A percentile compares a stretch with the other conserved stretches of the same genome.
These are phyloP conservation scores for Diaprepes abbreviatus DNA, from an alignment of 2,888 invertebrate genomes.

Conservation along the genomic window DNA sequence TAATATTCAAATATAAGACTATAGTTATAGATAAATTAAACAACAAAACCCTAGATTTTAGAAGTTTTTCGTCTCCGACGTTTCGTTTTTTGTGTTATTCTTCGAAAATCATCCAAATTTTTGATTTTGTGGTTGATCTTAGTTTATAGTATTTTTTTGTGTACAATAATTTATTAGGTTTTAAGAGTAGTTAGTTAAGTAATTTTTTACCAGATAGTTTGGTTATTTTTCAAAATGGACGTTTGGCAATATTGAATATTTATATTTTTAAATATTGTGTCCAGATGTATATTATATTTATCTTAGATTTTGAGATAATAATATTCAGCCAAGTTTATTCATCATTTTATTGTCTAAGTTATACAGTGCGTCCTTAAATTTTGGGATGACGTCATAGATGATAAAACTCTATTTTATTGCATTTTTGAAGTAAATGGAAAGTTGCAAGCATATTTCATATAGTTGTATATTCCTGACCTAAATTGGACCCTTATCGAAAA, in stretches of 20 bases:
- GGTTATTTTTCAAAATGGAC: conserved; percentile 28
- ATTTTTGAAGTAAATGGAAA: no score
- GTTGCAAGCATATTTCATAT: no score
- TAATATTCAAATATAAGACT: conserved; percentile 38
- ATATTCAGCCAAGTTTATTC: no score
- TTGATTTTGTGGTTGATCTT: conserved; percentile 11
- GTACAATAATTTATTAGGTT: conserved; percentile 17
- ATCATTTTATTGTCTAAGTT: no score
- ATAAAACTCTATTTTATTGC: no score
- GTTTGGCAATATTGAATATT: conserved; percentile 27
- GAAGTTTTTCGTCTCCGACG: conserved; percentile 17
- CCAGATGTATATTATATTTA: no score
- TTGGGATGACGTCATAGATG: no score
- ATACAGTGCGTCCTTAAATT: no score
- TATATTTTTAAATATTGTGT: not conserved
- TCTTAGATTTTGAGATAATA: no score
- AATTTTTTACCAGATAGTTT: conserved; percentile 6
- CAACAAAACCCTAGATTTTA: conserved; percentile 32
- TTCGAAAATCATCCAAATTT: not conserved
- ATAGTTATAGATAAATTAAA: conserved; percentile 34
- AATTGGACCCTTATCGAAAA: no score
- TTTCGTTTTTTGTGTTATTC: conserved; percentile 18
- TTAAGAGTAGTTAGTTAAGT: conserved; percentile 17
- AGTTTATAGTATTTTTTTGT: conserved; percentile 31
- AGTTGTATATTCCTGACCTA: no score